These are phyloP conservation scores for Gymnoscopelus braueri DNA, from an alignment of 2,797 vertebrate species.

Conservation along the genomic window DNA sequence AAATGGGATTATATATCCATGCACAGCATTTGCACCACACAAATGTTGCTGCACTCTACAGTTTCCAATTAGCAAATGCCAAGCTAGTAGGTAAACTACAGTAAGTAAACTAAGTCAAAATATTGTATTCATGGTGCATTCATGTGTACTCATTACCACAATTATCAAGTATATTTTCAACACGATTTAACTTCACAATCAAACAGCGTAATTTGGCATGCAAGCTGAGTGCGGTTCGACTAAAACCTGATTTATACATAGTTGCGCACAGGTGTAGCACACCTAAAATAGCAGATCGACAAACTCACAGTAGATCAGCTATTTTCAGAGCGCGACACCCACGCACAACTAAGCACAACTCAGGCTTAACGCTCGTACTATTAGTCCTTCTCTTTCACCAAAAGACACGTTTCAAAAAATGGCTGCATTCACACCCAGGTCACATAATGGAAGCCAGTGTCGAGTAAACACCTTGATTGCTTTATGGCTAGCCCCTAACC, in stretches of 20 bases:
- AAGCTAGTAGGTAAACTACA: slow-evolving; percentile 21
- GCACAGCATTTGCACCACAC: not conserved
- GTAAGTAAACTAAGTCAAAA: slow-evolving; percentile 16
- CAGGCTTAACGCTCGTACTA: no score
- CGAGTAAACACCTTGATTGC: slow-evolving; percentile 75
- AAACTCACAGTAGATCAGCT: no score
- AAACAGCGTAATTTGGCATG: slow-evolving; percentile 13
- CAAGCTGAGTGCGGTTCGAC: not conserved
- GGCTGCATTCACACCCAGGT: slow-evolving; percentile 60
- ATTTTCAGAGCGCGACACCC: no score
- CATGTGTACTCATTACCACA: slow-evolving; percentile 13
- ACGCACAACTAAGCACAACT: no score
- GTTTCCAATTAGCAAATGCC: slow-evolving; percentile 23
- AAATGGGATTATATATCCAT: slow-evolving; percentile 28
- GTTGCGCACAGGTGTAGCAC: no score
- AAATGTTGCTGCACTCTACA: not conserved
- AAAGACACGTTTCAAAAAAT: slow-evolving; percentile 39
- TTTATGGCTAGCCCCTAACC: slow-evolving; percentile 64
- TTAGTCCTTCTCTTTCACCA: slow-evolving; percentile 16
- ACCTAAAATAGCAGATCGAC: no score
- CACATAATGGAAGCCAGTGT: slow-evolving; percentile 56
- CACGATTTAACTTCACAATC: not conserved
- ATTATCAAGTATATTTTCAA: slow-evolving; percentile 16
- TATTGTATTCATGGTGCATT: not conserved
- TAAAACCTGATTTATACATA: no score